A percentile compares a stretch with the other conserved stretches of the same genome.
Evolutionary conservation across 1,140 invertebrate genomes (phyloP).

Genomic region (Samia ricini): DNA sequence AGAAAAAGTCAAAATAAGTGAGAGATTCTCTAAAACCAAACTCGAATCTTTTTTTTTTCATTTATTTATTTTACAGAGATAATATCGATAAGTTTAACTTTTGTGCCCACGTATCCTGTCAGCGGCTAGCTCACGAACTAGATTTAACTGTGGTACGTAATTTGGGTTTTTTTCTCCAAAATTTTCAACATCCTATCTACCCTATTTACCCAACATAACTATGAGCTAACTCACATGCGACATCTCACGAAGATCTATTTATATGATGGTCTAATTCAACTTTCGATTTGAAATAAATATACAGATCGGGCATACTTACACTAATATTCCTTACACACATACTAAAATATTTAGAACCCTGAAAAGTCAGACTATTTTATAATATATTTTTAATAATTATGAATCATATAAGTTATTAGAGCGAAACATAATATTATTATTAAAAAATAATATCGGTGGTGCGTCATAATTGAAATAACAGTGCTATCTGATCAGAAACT

Average conservation of each 20-base stretch:
- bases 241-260: not conserved
- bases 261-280: not conserved
- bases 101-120: not conserved
- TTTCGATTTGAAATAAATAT: slow-evolving; percentile 6
- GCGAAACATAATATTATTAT: not conserved
- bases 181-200: slow-evolving; percentile 1
- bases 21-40: too few species aligned
- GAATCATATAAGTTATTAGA: slow-evolving; percentile 6
- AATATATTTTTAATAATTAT: slow-evolving; percentile 24
- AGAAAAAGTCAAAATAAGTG: too few species aligned
- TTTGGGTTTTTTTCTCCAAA: too few species aligned
- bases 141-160: not conserved
- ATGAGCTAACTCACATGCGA: not conserved
- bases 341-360: slow-evolving; percentile 37
- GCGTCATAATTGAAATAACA: not conserved
- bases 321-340: slow-evolving; percentile 25
- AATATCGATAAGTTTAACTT: not conserved
- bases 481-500: not conserved
- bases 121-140: not conserved
- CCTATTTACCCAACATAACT: not conserved
- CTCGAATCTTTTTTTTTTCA: too few species aligned
- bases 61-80: not conserved
- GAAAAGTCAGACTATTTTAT: slow-evolving; percentile 40
- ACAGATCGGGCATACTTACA: slow-evolving; percentile 4
- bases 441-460: not conserved